phyloP scores from a whole-genome alignment of 2,113 vertebrate species.

The Pteropus alecto region DNA sequence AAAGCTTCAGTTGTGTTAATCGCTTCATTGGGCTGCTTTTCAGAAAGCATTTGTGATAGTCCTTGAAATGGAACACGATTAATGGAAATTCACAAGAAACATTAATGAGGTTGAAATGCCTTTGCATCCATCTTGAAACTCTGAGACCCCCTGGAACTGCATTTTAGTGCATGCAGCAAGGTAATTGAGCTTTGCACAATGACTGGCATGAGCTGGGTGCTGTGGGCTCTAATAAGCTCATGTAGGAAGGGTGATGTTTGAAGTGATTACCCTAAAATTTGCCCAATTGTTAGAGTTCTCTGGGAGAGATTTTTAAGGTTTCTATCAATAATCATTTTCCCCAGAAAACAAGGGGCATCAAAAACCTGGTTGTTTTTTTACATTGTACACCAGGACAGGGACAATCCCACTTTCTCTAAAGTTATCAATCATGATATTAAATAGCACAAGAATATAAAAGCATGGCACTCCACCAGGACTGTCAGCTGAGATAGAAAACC shows the following conservation, averaged over 20 bases:
- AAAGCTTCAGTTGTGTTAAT: background rate
- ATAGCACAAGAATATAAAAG: conserved; percentile 62
- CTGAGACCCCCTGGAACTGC: background rate
- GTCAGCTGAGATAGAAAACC: conserved; percentile 55
- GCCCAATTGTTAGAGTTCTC: background rate
- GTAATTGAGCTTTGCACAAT: background rate
- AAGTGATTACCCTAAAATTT: background rate
- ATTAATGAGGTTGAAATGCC: background rate
- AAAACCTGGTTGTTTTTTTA: background rate
- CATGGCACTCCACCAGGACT: conserved; percentile 4
- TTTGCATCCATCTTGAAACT: background rate
- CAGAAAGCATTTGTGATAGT: background rate
- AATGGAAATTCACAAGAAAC: background rate
- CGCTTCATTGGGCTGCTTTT: background rate
- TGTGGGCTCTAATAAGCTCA: background rate
- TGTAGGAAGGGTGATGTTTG: background rate
- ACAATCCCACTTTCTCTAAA: background rate
- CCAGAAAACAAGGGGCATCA: background rate
- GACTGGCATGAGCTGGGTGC: background rate
- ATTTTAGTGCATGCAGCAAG: background rate
- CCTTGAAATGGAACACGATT: background rate
- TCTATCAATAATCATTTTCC: background rate
- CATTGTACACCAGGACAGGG: background rate
- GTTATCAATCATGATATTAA: conserved; percentile 52
- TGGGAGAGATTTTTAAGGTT: background rate